Conservation (phyloP, 2,888 invertebrate genomes). For the Meandrusa payeni region DNA sequence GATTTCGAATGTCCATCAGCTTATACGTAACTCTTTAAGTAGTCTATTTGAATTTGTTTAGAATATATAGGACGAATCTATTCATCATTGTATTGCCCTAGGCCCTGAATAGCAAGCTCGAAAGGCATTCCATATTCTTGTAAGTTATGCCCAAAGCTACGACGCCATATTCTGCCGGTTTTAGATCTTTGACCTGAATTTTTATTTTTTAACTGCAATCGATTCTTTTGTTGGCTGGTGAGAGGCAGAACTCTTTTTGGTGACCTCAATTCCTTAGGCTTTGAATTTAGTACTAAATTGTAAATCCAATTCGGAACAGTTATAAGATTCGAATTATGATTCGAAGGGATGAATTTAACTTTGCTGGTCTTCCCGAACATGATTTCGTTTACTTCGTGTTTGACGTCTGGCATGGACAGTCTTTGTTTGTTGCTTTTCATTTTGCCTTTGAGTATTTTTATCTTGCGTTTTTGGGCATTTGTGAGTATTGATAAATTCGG, state of each 20-base stretch:
- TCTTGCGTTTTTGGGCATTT: constrained; percentile 2
- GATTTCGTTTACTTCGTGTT: constrained; percentile 5
- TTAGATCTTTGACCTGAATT: constrained; percentile 6
- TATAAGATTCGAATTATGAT: not conserved
- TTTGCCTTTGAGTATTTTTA: constrained; percentile 16
- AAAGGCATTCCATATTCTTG: constrained; percentile 50
- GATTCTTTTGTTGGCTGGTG: not conserved
- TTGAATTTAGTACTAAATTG: not conserved
- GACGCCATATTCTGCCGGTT: constrained; percentile 33
- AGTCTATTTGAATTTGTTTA: too few species aligned
- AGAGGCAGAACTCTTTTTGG: constrained; percentile 8
- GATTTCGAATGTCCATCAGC: too few species aligned
- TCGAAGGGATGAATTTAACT: constrained; percentile 6
- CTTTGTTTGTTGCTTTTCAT: constrained; percentile 7
- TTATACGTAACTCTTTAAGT: too few species aligned
- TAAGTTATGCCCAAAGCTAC: constrained; percentile 29
- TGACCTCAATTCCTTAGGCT: not conserved
- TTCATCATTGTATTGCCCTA: constrained; percentile 48
- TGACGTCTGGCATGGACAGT: not conserved
- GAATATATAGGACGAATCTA: not conserved
- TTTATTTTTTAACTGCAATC: not conserved
- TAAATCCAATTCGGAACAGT: constrained; percentile 18
- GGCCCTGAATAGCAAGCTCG: constrained; percentile 47
- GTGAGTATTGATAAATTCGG: constrained; percentile 5
- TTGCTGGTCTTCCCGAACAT: constrained; percentile 11